These are phyloP conservation scores for Prionailurus viverrinus DNA, from an alignment of 2,113 vertebrate genomes.

Conservation along the genomic window DNA sequence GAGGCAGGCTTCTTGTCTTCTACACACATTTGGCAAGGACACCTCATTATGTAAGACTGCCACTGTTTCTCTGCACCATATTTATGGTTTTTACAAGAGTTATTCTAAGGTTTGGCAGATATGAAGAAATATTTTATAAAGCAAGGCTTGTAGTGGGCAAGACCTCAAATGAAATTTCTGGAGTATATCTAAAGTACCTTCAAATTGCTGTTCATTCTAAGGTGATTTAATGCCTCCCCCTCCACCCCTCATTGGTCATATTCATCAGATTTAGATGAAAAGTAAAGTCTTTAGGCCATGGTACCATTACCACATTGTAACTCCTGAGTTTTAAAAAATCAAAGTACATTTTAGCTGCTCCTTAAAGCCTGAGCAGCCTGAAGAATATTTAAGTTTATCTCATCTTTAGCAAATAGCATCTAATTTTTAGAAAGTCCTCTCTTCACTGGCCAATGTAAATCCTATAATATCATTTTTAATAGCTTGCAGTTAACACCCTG, in stretches of 20 bases:
- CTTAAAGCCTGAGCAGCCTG: slow-evolving; percentile 12
- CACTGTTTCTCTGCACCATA: slow-evolving; percentile 78
- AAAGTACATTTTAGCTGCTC: background rate
- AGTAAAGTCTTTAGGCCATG: background rate
- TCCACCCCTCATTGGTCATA: background rate
- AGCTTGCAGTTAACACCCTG: slow-evolving; percentile 46
- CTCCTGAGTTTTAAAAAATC: background rate
- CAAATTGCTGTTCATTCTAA: slow-evolving; percentile 38
- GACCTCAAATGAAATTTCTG: slow-evolving; percentile 64
- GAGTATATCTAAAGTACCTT: slow-evolving; percentile 47
- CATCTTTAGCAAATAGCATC: background rate
- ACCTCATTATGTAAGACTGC: slow-evolving; percentile 75
- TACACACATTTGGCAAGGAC: slow-evolving; percentile 72
- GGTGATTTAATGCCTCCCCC: background rate
- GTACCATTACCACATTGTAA: background rate
- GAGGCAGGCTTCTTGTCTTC: slow-evolving; percentile 68
- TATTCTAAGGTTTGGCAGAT: slow-evolving; percentile 77
- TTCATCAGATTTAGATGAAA: slow-evolving; percentile 44
- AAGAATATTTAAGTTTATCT: slow-evolving; percentile 22
- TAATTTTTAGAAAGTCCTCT: slow-evolving; percentile 8
- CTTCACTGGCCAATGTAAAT: background rate
- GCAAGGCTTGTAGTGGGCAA: slow-evolving; percentile 29
- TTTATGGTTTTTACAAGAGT: slow-evolving; percentile 75
- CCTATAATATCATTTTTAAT: slow-evolving; percentile 48
- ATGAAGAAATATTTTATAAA: slow-evolving; percentile 73